Percentiles rank a stretch among this genome's conserved stretches.
Evolutionary conservation across 2,888 invertebrate genomes (phyloP).

Genomic region (Papilio elwesi): DNA sequence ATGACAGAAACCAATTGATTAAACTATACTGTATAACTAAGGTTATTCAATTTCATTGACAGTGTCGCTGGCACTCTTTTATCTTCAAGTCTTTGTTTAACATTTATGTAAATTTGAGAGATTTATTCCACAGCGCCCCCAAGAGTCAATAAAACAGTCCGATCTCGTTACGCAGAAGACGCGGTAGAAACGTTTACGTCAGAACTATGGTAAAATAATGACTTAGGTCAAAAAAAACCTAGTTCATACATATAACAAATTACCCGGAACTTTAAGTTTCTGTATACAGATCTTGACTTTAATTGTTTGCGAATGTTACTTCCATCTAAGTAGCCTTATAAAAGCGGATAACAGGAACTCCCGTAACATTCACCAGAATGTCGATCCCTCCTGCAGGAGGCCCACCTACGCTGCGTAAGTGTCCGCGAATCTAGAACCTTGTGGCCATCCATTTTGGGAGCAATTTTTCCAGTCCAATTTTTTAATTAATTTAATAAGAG

Average conservation of each 20-base stretch:
- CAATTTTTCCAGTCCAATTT: too few species aligned
- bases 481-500: too few species aligned
- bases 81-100: slow-evolving; percentile 4
- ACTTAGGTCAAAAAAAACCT: neutral
- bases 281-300: neutral
- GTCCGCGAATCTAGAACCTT: too few species aligned
- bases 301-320: neutral
- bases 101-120: slow-evolving; percentile 24
- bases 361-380: too few species aligned
- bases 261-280: neutral
- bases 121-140: slow-evolving; percentile 1
- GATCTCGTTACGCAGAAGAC: neutral
- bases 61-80: slow-evolving; percentile 4
- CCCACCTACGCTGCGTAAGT: too few species aligned
- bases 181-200: neutral
- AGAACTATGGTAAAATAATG: neutral
- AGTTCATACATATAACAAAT: neutral
- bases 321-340: neutral
- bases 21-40: too few species aligned
- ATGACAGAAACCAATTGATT: too few species aligned
- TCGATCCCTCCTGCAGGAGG: too few species aligned
- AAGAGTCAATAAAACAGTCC: slow-evolving; percentile 10
- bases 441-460: too few species aligned
- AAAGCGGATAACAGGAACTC: slow-evolving; percentile 1
- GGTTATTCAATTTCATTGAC: slow-evolving; percentile 10